These are phyloP conservation scores for Oligia fasciuncula DNA, from an alignment of 2,888 invertebrate species.

Conservation along the genomic window DNA sequence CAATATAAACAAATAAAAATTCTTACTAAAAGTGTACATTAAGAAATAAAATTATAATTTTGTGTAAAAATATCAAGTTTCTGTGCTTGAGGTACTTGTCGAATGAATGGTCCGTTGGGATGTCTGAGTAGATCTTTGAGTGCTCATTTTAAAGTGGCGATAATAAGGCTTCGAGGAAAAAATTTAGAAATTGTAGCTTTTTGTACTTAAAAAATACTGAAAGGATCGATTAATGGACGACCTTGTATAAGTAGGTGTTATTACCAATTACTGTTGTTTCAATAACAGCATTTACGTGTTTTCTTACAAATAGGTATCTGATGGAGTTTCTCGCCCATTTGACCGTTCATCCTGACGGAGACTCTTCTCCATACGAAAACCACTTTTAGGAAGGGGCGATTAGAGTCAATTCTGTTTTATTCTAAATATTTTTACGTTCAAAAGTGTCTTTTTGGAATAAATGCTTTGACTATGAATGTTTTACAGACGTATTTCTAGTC, in stretches of 20 bases:
- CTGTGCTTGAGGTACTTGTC: constrained; percentile 27
- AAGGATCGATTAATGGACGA: constrained; percentile 18
- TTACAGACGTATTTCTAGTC: background rate
- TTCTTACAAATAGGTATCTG: background rate
- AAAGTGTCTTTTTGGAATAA: background rate
- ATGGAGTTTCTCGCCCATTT: background rate
- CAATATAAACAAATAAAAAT: constrained; percentile 1
- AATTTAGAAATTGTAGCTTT: constrained; percentile 27
- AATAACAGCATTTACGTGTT: background rate
- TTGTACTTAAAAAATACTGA: constrained; percentile 10
- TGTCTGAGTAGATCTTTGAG: constrained; percentile 39
- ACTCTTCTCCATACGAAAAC: background rate
- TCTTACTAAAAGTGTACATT: constrained; percentile 21
- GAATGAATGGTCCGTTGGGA: constrained; percentile 44
- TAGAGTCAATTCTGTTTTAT: background rate
- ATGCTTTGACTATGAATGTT: background rate
- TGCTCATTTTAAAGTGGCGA: constrained; percentile 53
- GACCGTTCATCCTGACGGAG: too few relatives aligned
- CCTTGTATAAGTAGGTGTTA: background rate
- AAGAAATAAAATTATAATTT: constrained; percentile 40
- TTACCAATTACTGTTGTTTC: constrained; percentile 14
- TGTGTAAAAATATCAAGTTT: constrained; percentile 47
- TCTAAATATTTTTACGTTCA: background rate
- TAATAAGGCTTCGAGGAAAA: constrained; percentile 39
- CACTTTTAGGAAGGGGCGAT: background rate